Base-by-base conservation (phyloP, 2,888 invertebrate genomes). In the Esperia sulphurella region DNA sequence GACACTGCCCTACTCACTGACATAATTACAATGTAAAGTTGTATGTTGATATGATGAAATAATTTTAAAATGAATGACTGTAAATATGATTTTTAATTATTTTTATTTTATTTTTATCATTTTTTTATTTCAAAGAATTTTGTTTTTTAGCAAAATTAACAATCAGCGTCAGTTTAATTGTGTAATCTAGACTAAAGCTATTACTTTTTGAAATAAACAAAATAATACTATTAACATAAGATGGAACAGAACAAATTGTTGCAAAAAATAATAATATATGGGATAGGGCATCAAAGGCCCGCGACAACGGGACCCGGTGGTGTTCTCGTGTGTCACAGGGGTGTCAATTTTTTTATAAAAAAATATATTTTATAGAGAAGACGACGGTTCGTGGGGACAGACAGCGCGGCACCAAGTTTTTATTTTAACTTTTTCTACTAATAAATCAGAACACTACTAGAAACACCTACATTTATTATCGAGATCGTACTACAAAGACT, bases 331-430 rank as follows among this genome's bases (percentile, higher is more conserved):
- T 74, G 68, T 67, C 71, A 58, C 63, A 59, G 68, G 76, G 74
- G 70, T 71, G 73, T 59, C 60, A 60, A 70, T 79, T 83, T 84
- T 82, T 75, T 64, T 57, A 13, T 46, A 50, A 41, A 49, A 54
- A 53, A 59, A 68, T 73, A 75, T 73, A 54, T 61, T 72, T 71
- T 73, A 75, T 74, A 71, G 71, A 65, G n/a, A n/a, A n/a, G 59
- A 66, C 71, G 31, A 52, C 53, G 59, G 54, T 60, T 59, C 61
- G 59, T 52, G 41, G 44, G 57, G 55, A 60, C 74, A 87, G 87
- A 86, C 86, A 76, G 75, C 71, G 67, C 74, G 87, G 85, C 86
- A 80, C 81, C 83, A 60, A 44, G 58, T 71, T 80, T 82, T 81
- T 73, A 64, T 67, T 41, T 54, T 60, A 68, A n/a, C 69, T 79